A percentile compares a stretch with the other conserved stretches of the same genome.
Evolutionary conservation across 2,113 vertebrate genomes (phyloP).

Genomic region (Nothobranchius kuhntae): DNA sequence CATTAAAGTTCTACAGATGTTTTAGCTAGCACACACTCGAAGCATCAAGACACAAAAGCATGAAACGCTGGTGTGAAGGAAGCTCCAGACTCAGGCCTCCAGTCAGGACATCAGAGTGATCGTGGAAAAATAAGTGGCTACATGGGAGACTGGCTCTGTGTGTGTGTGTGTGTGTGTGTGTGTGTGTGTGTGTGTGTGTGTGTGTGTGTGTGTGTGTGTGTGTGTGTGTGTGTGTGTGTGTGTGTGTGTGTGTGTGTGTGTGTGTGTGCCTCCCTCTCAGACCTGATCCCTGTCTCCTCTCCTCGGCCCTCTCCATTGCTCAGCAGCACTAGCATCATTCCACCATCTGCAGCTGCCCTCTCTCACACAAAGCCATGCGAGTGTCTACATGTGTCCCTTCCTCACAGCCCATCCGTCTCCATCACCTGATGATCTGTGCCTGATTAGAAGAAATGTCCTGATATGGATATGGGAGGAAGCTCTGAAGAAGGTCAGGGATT

Average conservation of each 20-base stretch:
- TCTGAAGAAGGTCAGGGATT: conserved; percentile 66
- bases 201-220: too few relatives aligned
- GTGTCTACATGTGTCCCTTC: conserved; percentile 9
- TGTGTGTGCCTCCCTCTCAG: conserved; percentile 24
- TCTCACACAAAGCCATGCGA: conserved; percentile 19
- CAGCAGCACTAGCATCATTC: conserved; percentile 41
- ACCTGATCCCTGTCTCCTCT: conserved; percentile 33
- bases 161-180: too few relatives aligned
- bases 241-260: too few relatives aligned
- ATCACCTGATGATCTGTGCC: conserved; percentile 53
- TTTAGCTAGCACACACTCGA: conserved; percentile 23
- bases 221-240: too few relatives aligned
- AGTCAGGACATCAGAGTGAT: conserved; percentile 73
- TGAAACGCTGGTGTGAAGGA: conserved; percentile 45
- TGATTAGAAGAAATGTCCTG: conserved; percentile 62
- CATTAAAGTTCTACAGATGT: conserved; percentile 4
- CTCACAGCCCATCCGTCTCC: conserved; percentile 52
- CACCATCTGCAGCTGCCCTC: conserved; percentile 29
- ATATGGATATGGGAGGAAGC: conserved; percentile 53
- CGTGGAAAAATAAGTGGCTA: conserved; percentile 71
- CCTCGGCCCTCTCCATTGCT: conserved; percentile 52
- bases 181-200: too few relatives aligned
- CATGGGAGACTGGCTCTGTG: conserved; percentile 60
- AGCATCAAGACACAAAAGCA: conserved; percentile 27
- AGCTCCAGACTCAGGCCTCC: conserved; percentile 55